Evolutionary conservation across 1,140 invertebrate species (phyloP).

Genomic region (Diuraphis noxia): DNA sequence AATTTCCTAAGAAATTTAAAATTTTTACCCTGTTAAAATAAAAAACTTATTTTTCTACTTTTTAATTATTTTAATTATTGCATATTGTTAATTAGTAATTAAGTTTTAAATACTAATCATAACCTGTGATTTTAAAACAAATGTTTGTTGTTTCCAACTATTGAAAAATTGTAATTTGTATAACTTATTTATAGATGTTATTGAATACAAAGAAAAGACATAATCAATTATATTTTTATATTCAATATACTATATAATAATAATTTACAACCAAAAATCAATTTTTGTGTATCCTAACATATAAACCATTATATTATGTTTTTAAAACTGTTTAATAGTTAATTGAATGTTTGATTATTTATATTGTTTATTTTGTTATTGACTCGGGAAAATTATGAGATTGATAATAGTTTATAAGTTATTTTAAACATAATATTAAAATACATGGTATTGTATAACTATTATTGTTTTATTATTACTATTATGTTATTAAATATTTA

Average conservation of each 20-base stretch:
- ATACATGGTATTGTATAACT: not conserved
- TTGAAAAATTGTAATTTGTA: not conserved
- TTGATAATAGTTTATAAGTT: constrained; percentile 14
- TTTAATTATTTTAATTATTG: not conserved
- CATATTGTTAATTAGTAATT: constrained; percentile 16
- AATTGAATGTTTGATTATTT: not conserved
- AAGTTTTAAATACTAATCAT: constrained; percentile 9
- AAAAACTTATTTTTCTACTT: constrained; percentile 36
- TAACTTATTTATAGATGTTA: not conserved
- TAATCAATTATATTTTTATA: constrained; percentile 38
- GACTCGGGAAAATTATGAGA: not conserved
- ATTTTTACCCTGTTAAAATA: not conserved
- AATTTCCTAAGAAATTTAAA: not conserved
- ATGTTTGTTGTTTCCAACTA: not conserved
- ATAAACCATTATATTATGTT: not conserved
- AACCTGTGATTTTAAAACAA: constrained; percentile 38
- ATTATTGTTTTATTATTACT: constrained; percentile 33
- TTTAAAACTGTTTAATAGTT: constrained; percentile 23
- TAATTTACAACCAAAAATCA: not conserved
- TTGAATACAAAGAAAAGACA: constrained; percentile 8
- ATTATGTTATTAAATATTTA: constrained; percentile 16
- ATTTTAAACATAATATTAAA: not conserved
- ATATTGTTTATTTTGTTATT: constrained; percentile 34
- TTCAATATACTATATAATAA: not conserved
- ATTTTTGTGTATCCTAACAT: not conserved